Percentiles rank a stretch among this genome's conserved stretches.
Conservation (phyloP, 1,140 invertebrate genomes). For the Papilio xuthus region DNA sequence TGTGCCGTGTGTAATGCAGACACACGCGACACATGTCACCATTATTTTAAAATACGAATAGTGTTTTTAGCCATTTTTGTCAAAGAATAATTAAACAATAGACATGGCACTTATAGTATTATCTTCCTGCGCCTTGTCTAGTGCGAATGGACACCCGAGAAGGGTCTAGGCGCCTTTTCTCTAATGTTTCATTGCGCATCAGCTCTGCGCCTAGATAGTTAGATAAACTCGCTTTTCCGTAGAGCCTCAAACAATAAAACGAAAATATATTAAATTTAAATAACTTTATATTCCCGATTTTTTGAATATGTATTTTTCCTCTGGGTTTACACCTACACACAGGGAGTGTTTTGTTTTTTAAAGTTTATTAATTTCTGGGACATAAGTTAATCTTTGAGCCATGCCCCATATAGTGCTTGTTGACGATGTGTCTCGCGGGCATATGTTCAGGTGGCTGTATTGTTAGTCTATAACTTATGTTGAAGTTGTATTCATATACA, state of each 20-base stretch:
- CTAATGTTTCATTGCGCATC: no score
- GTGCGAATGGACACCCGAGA: no score
- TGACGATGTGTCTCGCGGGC: conserved; percentile 53
- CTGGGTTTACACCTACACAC: no score
- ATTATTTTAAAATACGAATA: conserved; percentile 40
- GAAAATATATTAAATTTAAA: no score
- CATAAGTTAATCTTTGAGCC: neutral
- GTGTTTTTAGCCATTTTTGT: conserved; percentile 40
- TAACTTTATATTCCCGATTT: no score
- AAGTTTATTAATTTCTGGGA: neutral
- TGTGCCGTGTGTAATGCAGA: conserved; percentile 47
- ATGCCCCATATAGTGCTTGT: conserved; percentile 49
- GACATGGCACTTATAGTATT: neutral
- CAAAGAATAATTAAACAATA: conserved; percentile 43
- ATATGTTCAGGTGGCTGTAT: conserved; percentile 48
- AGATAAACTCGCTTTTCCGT: no score
- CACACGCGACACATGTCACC: conserved; percentile 49
- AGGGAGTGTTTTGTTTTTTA: no score
- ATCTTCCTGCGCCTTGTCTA: neutral
- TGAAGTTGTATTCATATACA: neutral
- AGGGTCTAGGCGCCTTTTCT: no score
- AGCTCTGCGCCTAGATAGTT: no score
- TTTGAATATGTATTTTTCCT: no score
- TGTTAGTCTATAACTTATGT: conserved; percentile 4
- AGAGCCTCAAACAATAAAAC: no score